A percentile compares a stretch with the other conserved stretches of the same genome.
These are phyloP conservation scores for Torymus aiolomorphi DNA, from an alignment of 2,888 invertebrate species.

Conservation along the genomic window DNA sequence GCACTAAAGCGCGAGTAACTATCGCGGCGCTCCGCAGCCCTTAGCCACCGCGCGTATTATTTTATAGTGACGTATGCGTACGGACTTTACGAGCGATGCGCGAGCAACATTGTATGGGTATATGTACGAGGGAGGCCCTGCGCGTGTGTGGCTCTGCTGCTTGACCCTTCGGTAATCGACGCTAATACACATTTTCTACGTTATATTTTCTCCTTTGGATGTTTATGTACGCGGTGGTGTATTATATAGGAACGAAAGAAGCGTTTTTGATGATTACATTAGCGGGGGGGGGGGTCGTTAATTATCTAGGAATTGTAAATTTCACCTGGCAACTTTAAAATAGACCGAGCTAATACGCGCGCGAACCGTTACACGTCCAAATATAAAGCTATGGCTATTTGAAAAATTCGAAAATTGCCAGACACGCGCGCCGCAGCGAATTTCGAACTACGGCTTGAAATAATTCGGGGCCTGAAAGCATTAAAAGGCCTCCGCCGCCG, in stretches of 20 bases:
- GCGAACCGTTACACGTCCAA: not conserved
- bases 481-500: slow-evolving; percentile 10
- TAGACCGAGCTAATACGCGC: slow-evolving; percentile 28
- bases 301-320: slow-evolving; percentile 24
- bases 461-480: slow-evolving; percentile 11
- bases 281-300: not conserved
- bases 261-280: too few relatives aligned
- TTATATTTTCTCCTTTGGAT: too few relatives aligned
- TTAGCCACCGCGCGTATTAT: slow-evolving; percentile 62
- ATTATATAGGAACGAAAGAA: too few relatives aligned
- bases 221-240: too few relatives aligned
- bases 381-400: too few relatives aligned
- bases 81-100: slow-evolving; percentile 56
- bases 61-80: slow-evolving; percentile 63
- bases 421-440: not conserved
- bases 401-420: not conserved
- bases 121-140: too few relatives aligned
- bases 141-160: too few relatives aligned
- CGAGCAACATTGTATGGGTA: too few relatives aligned
- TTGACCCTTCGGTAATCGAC: too few relatives aligned
- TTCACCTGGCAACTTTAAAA: not conserved
- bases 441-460: slow-evolving; percentile 13
- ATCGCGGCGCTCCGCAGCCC: slow-evolving; percentile 61
- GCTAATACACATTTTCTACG: too few relatives aligned
- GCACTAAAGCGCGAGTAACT: slow-evolving; percentile 68